These are phyloP conservation scores for Stichodactyla helianthus DNA, from an alignment of 64 coral and sea anemone genomes.

Conservation along the genomic window DNA sequence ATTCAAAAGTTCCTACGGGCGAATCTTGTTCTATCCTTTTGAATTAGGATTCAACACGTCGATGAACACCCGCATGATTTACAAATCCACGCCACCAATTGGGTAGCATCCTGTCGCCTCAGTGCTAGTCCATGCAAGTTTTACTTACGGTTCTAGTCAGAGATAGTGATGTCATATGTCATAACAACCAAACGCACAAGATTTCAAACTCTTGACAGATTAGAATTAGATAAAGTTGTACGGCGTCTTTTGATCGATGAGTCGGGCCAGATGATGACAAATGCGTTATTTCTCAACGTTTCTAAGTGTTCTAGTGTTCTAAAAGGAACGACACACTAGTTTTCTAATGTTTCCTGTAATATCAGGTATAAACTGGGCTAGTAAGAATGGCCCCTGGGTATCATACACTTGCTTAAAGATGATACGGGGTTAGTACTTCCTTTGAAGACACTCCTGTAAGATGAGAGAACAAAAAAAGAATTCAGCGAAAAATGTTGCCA, in stretches of 20 bases:
- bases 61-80: neutral
- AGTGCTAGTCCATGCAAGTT: no score
- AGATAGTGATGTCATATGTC: slow-evolving; percentile 11
- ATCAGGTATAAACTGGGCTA: neutral
- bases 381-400: neutral
- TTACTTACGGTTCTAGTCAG: neutral
- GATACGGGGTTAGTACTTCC: neutral
- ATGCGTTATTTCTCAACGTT: neutral
- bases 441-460: neutral
- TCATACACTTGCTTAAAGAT: neutral
- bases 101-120: no score
- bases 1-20: neutral
- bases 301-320: neutral
- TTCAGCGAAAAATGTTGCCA: neutral
- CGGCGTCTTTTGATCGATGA: slow-evolving; percentile 6
- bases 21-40: neutral
- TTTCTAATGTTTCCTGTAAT: neutral
- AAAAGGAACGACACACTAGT: neutral
- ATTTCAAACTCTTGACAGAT: slow-evolving; percentile 11
- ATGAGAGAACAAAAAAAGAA: neutral
- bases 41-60: neutral
- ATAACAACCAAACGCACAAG: slow-evolving; percentile 5
- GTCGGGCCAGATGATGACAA: neutral
- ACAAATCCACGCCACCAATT: neutral
- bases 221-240: neutral